Percentiles rank a stretch among this genome's conserved stretches.
Evolutionary conservation across 2,888 invertebrate genomes (phyloP).

Genomic region (Pseudococcus jackbeardsleyi): DNA sequence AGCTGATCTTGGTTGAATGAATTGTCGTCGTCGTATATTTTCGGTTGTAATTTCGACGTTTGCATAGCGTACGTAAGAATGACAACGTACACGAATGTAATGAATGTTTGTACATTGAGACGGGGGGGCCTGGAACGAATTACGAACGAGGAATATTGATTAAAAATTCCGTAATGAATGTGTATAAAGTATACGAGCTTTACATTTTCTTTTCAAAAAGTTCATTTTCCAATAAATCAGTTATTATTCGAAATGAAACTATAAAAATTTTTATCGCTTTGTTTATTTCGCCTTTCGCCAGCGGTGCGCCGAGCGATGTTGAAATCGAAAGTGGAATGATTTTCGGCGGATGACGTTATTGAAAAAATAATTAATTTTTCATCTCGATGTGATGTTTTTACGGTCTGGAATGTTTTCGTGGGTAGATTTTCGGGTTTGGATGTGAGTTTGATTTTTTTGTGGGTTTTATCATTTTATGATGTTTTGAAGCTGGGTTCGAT

Average conservation of each 20-base stretch:
- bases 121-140: background rate
- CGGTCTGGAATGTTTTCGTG: background rate
- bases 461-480: no score
- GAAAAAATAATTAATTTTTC: background rate
- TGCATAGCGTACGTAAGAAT: background rate
- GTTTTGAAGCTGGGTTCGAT: no score
- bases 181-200: background rate
- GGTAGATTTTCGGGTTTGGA: background rate
- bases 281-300: background rate
- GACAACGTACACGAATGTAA: background rate
- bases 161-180: background rate
- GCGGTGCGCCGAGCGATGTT: background rate
- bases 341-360: background rate
- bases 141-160: background rate
- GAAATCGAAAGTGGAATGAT: background rate
- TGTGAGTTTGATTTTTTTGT: no score
- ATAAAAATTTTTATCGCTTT: background rate
- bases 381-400: background rate
- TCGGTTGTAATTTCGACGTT: background rate
- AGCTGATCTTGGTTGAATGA: constrained; percentile 30
- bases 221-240: background rate
- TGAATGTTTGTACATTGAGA: background rate
- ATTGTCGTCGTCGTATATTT: constrained; percentile 6
- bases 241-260: background rate
- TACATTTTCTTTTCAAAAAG: background rate